phyloP scores from a whole-genome alignment of 2,113 vertebrate genomes.

The Haliaeetus leucogaster region DNA sequence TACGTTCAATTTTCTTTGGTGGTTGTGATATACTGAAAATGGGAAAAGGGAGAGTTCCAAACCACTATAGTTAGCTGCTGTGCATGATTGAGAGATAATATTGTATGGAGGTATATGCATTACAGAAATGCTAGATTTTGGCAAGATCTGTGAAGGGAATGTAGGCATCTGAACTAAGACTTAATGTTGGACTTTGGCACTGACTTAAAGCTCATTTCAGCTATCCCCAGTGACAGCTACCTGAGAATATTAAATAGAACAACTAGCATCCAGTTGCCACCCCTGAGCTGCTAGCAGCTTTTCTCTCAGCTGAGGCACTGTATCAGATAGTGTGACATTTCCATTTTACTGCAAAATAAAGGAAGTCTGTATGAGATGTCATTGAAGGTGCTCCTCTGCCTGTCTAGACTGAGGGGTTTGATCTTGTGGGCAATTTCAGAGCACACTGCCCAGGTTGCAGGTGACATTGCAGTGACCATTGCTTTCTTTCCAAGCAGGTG shows the following conservation, averaged over 20 bases:
- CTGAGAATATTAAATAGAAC: background rate
- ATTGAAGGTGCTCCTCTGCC: background rate
- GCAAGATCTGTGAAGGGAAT: background rate
- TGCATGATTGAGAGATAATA: background rate
- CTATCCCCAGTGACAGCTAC: background rate
- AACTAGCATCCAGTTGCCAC: background rate
- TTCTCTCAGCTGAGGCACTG: background rate
- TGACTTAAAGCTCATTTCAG: background rate
- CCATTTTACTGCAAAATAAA: background rate
- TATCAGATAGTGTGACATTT: background rate
- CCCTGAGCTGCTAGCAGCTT: background rate
- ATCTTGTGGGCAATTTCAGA: background rate
- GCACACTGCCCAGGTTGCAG: background rate
- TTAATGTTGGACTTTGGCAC: background rate
- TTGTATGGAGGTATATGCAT: background rate
- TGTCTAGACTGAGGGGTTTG: background rate
- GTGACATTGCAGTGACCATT: background rate
- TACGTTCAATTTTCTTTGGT: background rate
- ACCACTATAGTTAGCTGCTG: fast-evolving
- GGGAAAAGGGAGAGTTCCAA: background rate
- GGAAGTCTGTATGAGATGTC: background rate
- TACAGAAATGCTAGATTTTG: background rate
- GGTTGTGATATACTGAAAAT: background rate
- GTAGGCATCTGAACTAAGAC: background rate
- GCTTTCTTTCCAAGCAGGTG: background rate